These are phyloP conservation scores for Epinephelus moara DNA, from an alignment of 2,113 vertebrate genomes.

Conservation along the genomic window DNA sequence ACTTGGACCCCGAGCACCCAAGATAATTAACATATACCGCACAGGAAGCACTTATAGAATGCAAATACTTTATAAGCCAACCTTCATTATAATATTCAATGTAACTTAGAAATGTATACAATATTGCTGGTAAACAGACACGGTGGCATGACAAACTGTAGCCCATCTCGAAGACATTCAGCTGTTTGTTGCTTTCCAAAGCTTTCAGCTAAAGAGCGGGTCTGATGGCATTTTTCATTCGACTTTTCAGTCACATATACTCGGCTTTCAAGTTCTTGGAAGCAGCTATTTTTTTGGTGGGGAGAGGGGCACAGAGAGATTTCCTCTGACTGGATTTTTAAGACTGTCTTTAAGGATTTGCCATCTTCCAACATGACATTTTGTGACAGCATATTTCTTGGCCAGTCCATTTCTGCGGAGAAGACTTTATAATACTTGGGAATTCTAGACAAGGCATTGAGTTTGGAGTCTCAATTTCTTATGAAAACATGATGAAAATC, in stretches of 20 bases:
- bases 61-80: conserved; percentile 11
- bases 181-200: conserved; percentile 14
- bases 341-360: conserved; percentile 55
- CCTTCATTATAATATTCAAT: not conserved
- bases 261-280: conserved; percentile 46
- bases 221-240: conserved; percentile 30
- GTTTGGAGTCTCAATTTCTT: conserved; percentile 23
- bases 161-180: conserved; percentile 5
- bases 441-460: conserved; percentile 44
- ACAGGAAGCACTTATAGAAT: conserved; percentile 11
- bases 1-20: not conserved
- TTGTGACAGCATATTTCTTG: conserved; percentile 58
- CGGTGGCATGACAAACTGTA: not conserved
- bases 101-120: not conserved
- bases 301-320: conserved; percentile 40
- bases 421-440: conserved; percentile 27
- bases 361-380: conserved; percentile 44
- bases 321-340: conserved; percentile 64
- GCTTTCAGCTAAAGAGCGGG: conserved; percentile 22
- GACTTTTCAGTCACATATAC: conserved; percentile 46
- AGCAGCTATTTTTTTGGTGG: conserved; percentile 37
- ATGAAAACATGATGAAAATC: conserved; percentile 8
- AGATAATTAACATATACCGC: conserved; percentile 4
- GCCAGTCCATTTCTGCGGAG: conserved; percentile 23
- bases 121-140: not conserved